Evolutionary conservation across 2,113 vertebrate species (phyloP).

Genomic region (Passer montanus): DNA sequence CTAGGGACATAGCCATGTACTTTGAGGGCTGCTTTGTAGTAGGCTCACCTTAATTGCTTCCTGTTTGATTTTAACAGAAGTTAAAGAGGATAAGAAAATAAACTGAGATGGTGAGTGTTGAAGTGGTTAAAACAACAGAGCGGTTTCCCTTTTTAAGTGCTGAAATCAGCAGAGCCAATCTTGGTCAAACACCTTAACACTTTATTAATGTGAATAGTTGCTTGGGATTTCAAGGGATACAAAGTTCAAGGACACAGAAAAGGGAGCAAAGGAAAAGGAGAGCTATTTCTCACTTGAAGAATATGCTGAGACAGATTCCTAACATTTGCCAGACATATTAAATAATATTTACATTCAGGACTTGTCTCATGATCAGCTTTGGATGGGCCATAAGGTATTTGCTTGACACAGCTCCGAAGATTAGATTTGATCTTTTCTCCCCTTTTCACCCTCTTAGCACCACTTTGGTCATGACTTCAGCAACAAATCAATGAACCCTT

Average conservation of each 20-base stretch:
- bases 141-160: constrained; percentile 29
- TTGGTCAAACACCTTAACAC: constrained; percentile 2
- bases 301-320: not conserved
- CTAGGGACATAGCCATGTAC: not conserved
- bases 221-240: not conserved
- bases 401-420: not conserved
- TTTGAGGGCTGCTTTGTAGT: constrained; percentile 37
- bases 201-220: not conserved
- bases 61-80: constrained; percentile 53
- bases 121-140: constrained; percentile 39
- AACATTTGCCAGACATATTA: not conserved
- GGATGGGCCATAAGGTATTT: not conserved
- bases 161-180: constrained; percentile 32
- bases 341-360: not conserved
- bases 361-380: not conserved
- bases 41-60: constrained; percentile 54
- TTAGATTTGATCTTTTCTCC: not conserved
- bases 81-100: constrained; percentile 49
- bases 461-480: not conserved
- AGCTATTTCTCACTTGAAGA: not conserved
- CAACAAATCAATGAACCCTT: not conserved
- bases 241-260: not conserved
- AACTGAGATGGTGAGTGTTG: not conserved
- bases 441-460: not conserved
- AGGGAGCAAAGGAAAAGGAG: not conserved